These are phyloP conservation scores for Hippocampus mohnikei DNA, from an alignment of 2,113 vertebrate genomes.

Conservation along the genomic window DNA sequence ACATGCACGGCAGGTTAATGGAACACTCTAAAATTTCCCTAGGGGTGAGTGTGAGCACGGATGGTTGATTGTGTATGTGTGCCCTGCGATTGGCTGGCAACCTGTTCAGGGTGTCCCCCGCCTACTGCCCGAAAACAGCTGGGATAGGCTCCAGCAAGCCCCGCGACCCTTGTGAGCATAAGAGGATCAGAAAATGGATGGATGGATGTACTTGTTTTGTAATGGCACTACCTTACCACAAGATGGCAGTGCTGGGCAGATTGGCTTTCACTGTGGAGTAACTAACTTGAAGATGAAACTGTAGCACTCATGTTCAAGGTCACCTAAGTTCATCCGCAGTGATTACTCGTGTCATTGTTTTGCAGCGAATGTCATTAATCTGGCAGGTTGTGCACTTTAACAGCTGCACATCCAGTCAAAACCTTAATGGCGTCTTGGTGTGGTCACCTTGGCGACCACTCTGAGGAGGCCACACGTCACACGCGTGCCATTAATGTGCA, in stretches of 20 bases:
- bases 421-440: neutral
- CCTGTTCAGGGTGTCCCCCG: too few relatives aligned
- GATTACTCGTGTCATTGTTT: neutral
- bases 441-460: conserved; percentile 10
- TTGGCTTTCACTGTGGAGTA: neutral
- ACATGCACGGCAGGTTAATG: too few relatives aligned
- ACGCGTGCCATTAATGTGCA: neutral
- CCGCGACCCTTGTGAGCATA: too few relatives aligned
- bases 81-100: too few relatives aligned
- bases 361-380: neutral
- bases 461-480: neutral
- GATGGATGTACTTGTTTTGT: conserved; percentile 3
- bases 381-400: neutral
- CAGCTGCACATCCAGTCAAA: neutral
- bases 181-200: too few relatives aligned
- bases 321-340: conserved; percentile 8
- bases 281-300: neutral
- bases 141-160: too few relatives aligned
- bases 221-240: conserved; percentile 40
- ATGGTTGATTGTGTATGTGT: too few relatives aligned
- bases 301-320: conserved; percentile 10
- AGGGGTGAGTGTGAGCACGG: too few relatives aligned
- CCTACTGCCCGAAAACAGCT: too few relatives aligned
- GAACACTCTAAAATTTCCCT: too few relatives aligned
- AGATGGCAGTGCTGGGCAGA: conserved; percentile 45